Evolutionary conservation across 30 jellyfish, hydroid and myxozoan genomes (phyloP).

Genomic region (Aurelia aurita): DNA sequence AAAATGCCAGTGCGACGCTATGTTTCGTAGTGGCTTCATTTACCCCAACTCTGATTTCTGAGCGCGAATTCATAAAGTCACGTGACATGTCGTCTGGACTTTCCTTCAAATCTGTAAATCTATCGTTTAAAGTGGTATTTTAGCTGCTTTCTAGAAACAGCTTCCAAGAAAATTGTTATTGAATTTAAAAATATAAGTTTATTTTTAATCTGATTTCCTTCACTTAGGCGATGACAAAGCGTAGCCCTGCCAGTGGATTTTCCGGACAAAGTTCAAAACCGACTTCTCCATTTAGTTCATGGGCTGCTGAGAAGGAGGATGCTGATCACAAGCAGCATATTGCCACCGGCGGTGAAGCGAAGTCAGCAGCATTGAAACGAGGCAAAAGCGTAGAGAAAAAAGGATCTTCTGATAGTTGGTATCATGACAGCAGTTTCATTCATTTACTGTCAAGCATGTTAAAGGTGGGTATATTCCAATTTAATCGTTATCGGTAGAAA

Average conservation of each 20-base stretch:
- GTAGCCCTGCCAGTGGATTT: conserved; percentile 23
- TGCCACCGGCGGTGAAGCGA: conserved; percentile 37
- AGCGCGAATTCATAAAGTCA: no score
- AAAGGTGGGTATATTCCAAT: conserved; percentile 8
- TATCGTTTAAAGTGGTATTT: no score
- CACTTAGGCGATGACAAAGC: conserved; percentile 54
- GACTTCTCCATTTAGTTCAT: conserved; percentile 70
- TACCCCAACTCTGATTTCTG: no score
- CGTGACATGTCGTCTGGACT: no score
- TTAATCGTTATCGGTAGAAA: no score
- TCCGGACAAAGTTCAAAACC: conserved; percentile 6
- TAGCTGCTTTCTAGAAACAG: no score
- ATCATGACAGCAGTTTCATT: conserved; percentile 36
- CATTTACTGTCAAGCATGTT: conserved; percentile 40
- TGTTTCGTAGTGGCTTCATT: no score
- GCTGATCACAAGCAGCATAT: conserved; percentile 31
- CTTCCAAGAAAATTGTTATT: no score
- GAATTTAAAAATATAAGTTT: no score
- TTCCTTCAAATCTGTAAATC: no score
- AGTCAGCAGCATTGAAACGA: conserved; percentile 9
- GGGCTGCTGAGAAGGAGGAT: conserved; percentile 47
- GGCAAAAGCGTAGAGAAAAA: conserved; percentile 58
- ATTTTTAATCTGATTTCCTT: neutral
- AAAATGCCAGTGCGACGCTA: no score
- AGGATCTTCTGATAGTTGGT: conserved; percentile 30